Evolutionary conservation across 2,113 vertebrate genomes (phyloP), one percentile per base, ranked within the genome.

Genomic region (Phaethornis superciliosus): DNA sequence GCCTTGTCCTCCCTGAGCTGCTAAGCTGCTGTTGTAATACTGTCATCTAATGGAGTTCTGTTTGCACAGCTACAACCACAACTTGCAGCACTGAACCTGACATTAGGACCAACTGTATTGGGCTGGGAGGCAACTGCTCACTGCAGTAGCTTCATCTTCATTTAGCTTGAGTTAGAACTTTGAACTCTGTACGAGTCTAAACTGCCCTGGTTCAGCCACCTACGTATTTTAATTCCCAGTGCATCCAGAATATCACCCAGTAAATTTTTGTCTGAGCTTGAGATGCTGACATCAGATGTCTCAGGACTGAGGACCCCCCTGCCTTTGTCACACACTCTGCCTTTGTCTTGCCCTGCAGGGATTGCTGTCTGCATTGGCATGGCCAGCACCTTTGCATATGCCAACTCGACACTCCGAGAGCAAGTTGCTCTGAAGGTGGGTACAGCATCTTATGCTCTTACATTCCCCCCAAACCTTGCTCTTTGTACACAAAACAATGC

Each of bases 301-400:
- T 81, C 19, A 42, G 46, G 33, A 11, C 47, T 69, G 32, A 33
- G 52, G 63, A 30, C 52, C 26, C 64, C 62, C 33, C 59, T 81
- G 7, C 30, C 24, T 40, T 12, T 40, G 40, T 40, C 40, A 11
- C 30, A 18, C 42, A 9, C 17, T 5, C 3, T 27, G 3, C 13
- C 59, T 7, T 94, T 75, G 60, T 74, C 78, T 89, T 59, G 83
- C 42, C 74, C 91, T n/a, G 5, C 98, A 99, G 99, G 99, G 74
- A 99, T 99, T 42, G 98, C 99, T 5, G 98, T 99, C 77, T 99
- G 99, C 91, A 98, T 99, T 16, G 99, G 99, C 46, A 98, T 99
- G 99, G 99, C 98, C 97, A 99, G 99, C 97, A 99, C 99, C 3
- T 99, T 99, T 9, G 98, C 99, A 28, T 99, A 99, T 1, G 99